phyloP scores from a whole-genome alignment of 35 echinoderm and acorn worm species.

The Diadema setosum region DNA sequence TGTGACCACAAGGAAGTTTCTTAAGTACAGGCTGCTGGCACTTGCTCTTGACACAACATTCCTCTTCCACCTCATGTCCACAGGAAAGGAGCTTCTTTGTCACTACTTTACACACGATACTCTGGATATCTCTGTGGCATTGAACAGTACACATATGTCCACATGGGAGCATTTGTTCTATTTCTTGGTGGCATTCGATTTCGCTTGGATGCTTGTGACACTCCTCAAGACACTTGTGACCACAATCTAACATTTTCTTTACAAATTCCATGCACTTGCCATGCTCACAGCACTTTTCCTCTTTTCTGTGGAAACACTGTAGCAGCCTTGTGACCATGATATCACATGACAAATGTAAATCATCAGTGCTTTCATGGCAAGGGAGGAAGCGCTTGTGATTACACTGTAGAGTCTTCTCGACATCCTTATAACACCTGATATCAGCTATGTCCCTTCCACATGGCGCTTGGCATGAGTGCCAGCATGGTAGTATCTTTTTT shows the following conservation, averaged over 20 bases:
- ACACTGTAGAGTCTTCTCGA: neutral
- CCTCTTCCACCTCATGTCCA: neutral
- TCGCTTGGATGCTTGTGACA: conserved; percentile 6
- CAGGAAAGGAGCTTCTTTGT: neutral
- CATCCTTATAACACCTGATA: neutral
- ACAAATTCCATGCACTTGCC: neutral
- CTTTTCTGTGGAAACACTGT: neutral
- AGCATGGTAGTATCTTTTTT: neutral
- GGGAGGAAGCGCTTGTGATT: neutral
- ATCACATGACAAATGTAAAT: neutral
- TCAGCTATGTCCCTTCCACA: neutral
- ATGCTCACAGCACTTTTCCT: neutral
- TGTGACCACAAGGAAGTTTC: conserved; percentile 33
- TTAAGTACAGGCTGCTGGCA: neutral
- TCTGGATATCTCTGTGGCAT: neutral
- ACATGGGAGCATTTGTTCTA: neutral
- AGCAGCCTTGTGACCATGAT: neutral
- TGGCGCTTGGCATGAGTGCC: neutral
- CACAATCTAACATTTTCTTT: neutral
- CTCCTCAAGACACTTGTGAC: neutral
- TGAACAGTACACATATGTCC: conserved; percentile 15
- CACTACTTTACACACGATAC: neutral
- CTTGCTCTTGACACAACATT: conserved; percentile 19
- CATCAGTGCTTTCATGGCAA: neutral
- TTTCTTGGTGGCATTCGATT: neutral